These are phyloP conservation scores for Lethocerus indicus DNA, from an alignment of 1,140 invertebrate genomes.

Conservation along the genomic window DNA sequence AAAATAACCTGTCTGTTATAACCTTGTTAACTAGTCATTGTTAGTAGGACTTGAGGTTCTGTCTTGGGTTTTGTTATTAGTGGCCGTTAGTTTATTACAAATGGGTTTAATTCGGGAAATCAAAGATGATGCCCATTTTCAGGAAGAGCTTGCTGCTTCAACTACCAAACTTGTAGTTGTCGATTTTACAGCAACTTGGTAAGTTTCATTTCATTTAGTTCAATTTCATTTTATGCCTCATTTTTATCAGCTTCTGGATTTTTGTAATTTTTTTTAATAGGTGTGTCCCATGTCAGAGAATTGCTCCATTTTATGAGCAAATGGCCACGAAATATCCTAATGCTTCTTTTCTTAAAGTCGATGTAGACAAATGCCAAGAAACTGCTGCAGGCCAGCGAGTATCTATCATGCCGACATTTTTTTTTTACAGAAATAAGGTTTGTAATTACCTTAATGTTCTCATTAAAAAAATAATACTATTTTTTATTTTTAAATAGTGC, in stretches of 20 bases:
- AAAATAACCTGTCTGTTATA: no score
- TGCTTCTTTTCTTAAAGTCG: constrained; percentile 88
- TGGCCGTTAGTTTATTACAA: not conserved
- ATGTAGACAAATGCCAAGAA: constrained; percentile 78
- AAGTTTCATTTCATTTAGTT: constrained; percentile 17
- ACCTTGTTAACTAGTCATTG: no score
- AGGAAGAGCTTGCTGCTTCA: constrained; percentile 58
- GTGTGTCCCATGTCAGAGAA: constrained; percentile 88
- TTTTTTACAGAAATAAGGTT: constrained; percentile 79
- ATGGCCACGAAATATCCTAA: constrained; percentile 69
- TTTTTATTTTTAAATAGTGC: no score
- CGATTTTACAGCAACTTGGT: constrained; percentile 86
- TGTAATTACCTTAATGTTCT: constrained; percentile 4
- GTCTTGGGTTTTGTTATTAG: no score
- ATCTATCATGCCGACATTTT: constrained; percentile 93
- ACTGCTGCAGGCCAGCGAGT: constrained; percentile 73
- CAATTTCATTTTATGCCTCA: not conserved
- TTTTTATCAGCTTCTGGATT: constrained; percentile 7
- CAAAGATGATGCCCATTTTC: constrained; percentile 62
- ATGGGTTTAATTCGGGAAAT: constrained; percentile 24
- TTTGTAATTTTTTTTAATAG: constrained; percentile 28
- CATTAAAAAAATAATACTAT: not conserved
- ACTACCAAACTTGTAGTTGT: constrained; percentile 81
- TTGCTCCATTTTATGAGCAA: constrained; percentile 79
- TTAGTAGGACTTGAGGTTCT: no score